phyloP scores from a whole-genome alignment of 92 coral and sea anemone species.

The Zoanthus solanderi region DNA sequence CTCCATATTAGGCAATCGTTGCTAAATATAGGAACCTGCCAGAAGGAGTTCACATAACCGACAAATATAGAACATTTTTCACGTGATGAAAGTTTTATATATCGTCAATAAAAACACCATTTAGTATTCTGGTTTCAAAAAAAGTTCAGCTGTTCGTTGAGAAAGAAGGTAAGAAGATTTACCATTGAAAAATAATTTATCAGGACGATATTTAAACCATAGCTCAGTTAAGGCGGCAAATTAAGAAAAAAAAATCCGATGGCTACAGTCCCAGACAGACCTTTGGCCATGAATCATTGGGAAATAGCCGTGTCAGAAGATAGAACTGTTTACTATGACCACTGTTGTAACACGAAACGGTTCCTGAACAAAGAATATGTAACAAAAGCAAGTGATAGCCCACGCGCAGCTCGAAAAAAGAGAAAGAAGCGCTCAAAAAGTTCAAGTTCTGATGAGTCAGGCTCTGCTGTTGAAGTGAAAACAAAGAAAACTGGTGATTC shows the following conservation, averaged over 20 bases:
- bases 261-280: slow-evolving; percentile 58
- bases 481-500: slow-evolving; percentile 22
- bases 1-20: slow-evolving; percentile 36
- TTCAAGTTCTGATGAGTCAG: slow-evolving; percentile 51
- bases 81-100: slow-evolving; percentile 42
- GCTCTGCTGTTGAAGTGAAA: slow-evolving; percentile 38
- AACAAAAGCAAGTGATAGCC: slow-evolving; percentile 57
- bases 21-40: slow-evolving; percentile 34
- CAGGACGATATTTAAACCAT: background rate
- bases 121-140: slow-evolving; percentile 32
- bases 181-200: background rate
- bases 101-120: slow-evolving; percentile 26
- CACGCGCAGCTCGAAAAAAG: slow-evolving; percentile 61
- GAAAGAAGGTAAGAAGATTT: background rate
- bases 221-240: background rate
- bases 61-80: slow-evolving; percentile 22
- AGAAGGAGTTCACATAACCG: slow-evolving; percentile 12
- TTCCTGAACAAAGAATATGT: slow-evolving; percentile 1
- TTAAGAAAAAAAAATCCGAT: background rate
- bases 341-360: slow-evolving; percentile 22
- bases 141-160: slow-evolving; percentile 20
- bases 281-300: slow-evolving; percentile 36
- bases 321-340: slow-evolving; percentile 31
- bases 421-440: slow-evolving; percentile 41
- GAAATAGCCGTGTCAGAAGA: slow-evolving; percentile 29